Base-by-base conservation (phyloP, 2,113 vertebrate genomes). In the Vidua chalybeata region DNA sequence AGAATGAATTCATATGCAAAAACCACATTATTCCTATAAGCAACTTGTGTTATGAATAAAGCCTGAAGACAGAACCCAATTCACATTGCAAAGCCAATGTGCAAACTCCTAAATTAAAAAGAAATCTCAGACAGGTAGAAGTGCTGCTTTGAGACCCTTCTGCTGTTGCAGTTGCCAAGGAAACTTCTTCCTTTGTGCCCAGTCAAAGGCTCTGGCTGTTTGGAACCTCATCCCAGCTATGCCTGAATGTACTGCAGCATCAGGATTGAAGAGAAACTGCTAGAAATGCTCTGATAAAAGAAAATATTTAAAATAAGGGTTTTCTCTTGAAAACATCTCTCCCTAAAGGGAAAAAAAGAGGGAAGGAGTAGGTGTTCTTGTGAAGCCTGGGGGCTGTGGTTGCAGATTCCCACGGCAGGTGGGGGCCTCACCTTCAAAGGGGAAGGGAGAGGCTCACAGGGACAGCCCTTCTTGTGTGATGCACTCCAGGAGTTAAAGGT, bases 151-250 rank as follows among this genome's bases (percentile, higher is more conserved):
- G 92, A 87, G 93, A 96, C 83, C 43, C 80, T 91, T 88, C 59
- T 87, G 68, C 78, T 49, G 67, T 82, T 94, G 74, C 5, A 0
- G 97, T 98, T 98, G 85, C 97, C 95, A 97, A 79, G 97, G 97
- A 90, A 98, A 98, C 97, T 2, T 15, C 43, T 94, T 97, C 87
- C 69, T 95, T 87, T 96, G 86, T 96, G 96, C 96, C 95, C 87
- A 94, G 96, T 75, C 89, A 94, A 97, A 97, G 85, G 93, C 93
- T 68, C 21, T 90, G 82, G 49, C 93, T 97, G 87, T 75, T 90
- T 84, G 90, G 91, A 97, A 45, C 62, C 45, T 84, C 62, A 63
- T 97, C 84, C 90, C 95, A 96, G 91, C 90, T 94, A 87, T 45
- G 85, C 45, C 80, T 77, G 54, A 76, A 76, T 72, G 51, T 73